Percentiles rank a stretch among this genome's conserved stretches.
These are phyloP conservation scores for Eutolmus rufibarbis DNA, from an alignment of 2,888 invertebrate species.

Conservation along the genomic window DNA sequence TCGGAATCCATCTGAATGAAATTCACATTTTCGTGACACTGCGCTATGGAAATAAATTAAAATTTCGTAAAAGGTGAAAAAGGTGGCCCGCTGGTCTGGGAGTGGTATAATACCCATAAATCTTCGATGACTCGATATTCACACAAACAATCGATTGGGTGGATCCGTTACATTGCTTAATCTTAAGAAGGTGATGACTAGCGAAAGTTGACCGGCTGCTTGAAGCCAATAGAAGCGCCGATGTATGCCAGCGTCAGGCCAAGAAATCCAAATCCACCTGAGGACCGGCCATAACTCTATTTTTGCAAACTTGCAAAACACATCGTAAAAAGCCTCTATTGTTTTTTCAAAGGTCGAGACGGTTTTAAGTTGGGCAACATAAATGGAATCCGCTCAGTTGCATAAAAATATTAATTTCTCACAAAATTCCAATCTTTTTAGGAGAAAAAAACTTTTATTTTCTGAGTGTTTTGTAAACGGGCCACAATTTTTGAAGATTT, in stretches of 20 bases:
- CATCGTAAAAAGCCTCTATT: neutral
- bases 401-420: neutral
- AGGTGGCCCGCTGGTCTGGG: neutral
- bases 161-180: slow-evolving; percentile 20
- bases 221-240: neutral
- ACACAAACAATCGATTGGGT: slow-evolving; percentile 4
- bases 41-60: neutral
- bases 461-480: neutral
- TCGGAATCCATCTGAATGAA: neutral
- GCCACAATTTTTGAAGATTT: neutral
- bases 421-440: neutral
- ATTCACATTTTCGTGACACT: slow-evolving; percentile 21
- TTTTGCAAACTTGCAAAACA: neutral
- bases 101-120: slow-evolving; percentile 2
- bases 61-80: neutral
- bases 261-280: neutral
- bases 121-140: slow-evolving; percentile 2
- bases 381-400: neutral
- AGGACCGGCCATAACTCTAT: neutral
- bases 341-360: neutral
- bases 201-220: neutral
- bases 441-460: neutral
- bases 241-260: neutral
- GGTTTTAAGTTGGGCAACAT: neutral
- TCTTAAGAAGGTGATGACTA: slow-evolving; percentile 8